Base-by-base conservation (phyloP, 1,140 invertebrate species). In the Rhopalosiphum maidis region DNA sequence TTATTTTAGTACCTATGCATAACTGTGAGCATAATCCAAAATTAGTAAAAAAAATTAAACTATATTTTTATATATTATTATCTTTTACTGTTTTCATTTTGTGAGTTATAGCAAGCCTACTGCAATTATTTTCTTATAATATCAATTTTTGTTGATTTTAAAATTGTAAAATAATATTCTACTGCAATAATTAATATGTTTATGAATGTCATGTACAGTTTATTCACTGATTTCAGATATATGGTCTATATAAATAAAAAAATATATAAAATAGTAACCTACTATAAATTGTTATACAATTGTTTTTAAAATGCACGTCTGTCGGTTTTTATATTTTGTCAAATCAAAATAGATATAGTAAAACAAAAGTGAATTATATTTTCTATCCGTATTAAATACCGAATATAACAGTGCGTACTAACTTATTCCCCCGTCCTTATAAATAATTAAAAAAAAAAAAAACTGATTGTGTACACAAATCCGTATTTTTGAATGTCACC, bases 401-500 rank as follows among this genome's bases (percentile, higher is more conserved):
- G 7, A 60, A 30, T 30, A 1, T 30, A 60, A 68, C 60, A n/a
- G n/a, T n/a, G 9, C 2, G n/a, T 55, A 25, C 7, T 68, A 15
- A 68, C 25, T 30, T 68, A 60, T 60, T 68, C 8, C 0, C 60
- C 8, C 5, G 60, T 60, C 25, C 8, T 60, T 60, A 60, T 30
- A 60, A 60, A 68, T n/a, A 46, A n/a, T 43, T 85, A 11, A 46
- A 46, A 46, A 18, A 46, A 46, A 18, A 51, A 11, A 4, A 46
- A 86, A 18, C 25, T 18, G 25, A 46, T 46, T 46, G 83, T 15
- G 22, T 51, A 55, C 35, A 90, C 22, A 93, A 93, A 93, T 86
- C 35, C 11, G 37, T 55, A 48, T 93, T 82, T 83, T 35, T 8
- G n/a, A 82, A 93, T 93, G 91, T 54, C 91, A 93, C 11, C 51